A percentile compares a stretch with the other conserved stretches of the same genome.
phyloP scores from a whole-genome alignment of 1,140 invertebrate genomes.

The Ceratina australensis region DNA sequence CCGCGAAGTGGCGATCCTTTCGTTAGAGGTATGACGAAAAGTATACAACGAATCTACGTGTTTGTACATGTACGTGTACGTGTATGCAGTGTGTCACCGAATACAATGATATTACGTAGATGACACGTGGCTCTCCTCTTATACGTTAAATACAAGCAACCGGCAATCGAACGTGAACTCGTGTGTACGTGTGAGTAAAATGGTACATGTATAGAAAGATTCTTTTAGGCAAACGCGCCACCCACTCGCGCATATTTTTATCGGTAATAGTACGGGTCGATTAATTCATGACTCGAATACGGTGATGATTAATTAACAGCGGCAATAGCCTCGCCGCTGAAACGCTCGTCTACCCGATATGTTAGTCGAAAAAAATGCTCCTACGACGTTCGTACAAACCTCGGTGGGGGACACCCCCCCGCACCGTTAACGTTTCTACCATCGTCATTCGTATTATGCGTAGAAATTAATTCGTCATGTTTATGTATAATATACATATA shows the following conservation, averaged over 20 bases:
- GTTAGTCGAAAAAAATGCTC: constrained; percentile 71
- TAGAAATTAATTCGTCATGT: constrained; percentile 72
- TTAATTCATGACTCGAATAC: constrained; percentile 28
- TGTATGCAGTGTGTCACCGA: constrained; percentile 6
- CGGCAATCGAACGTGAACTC: constrained; percentile 46
- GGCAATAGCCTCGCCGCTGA: constrained; percentile 26
- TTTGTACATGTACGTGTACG: not conserved
- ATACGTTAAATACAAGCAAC: constrained; percentile 53
- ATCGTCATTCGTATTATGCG: constrained; percentile 65
- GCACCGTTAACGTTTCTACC: constrained; percentile 45
- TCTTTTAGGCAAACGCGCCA: constrained; percentile 44
- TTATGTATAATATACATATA: constrained; percentile 69
- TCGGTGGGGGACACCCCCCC: constrained; percentile 71
- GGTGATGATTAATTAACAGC: constrained; percentile 49
- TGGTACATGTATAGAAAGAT: not conserved
- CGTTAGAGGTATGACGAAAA: constrained; percentile 21
- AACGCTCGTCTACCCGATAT: constrained; percentile 69
- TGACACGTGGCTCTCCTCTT: constrained; percentile 30
- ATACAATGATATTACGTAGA: constrained; percentile 34
- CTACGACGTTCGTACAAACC: constrained; percentile 67
- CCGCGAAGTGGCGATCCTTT: constrained; percentile 11
- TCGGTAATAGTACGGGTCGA: constrained; percentile 45
- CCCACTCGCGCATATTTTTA: constrained; percentile 31
- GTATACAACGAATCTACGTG: constrained; percentile 12
- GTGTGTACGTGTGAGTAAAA: constrained; percentile 30